A percentile compares a stretch with the other conserved stretches of the same genome.
phyloP scores from a whole-genome alignment of 92 coral and sea anemone genomes.

The Porites divaricata region DNA sequence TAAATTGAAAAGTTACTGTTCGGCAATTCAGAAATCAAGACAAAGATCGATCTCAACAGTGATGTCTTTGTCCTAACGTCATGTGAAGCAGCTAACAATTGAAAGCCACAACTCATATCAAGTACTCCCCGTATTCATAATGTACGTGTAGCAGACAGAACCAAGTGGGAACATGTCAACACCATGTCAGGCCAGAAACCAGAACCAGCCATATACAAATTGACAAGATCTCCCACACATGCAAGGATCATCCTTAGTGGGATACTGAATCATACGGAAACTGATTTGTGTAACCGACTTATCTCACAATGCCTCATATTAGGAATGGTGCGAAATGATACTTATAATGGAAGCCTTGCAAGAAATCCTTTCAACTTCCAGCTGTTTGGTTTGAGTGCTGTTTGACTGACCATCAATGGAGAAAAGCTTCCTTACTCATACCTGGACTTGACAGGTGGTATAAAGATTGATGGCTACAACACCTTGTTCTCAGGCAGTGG shows the following conservation, averaged over 20 bases:
- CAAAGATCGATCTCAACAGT: conserved; percentile 30
- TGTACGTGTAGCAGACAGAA: conserved; percentile 23
- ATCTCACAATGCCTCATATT: conserved; percentile 14
- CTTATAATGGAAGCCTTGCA: conserved; percentile 18
- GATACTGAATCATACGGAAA: conserved; percentile 7
- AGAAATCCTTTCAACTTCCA: no score
- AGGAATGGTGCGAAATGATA: conserved; percentile 6
- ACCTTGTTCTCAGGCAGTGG: conserved; percentile 28
- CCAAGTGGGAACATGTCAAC: neutral
- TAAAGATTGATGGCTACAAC: conserved; percentile 21
- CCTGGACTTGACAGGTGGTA: neutral
- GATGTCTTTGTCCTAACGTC: neutral
- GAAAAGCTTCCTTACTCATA: no score
- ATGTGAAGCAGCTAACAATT: conserved; percentile 4
- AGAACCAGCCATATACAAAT: conserved; percentile 19
- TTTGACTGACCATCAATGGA: no score
- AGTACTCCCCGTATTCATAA: conserved; percentile 9
- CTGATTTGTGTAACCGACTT: conserved; percentile 19
- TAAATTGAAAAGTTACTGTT: conserved; percentile 9
- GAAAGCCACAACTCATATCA: conserved; percentile 13
- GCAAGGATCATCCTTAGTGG: neutral
- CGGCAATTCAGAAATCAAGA: conserved; percentile 6
- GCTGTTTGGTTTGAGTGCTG: neutral
- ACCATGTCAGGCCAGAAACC: conserved; percentile 4
- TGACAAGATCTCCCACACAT: conserved; percentile 14